These are phyloP conservation scores for Spea bombifrons DNA, from an alignment of 2,113 vertebrate genomes.

Conservation along the genomic window DNA sequence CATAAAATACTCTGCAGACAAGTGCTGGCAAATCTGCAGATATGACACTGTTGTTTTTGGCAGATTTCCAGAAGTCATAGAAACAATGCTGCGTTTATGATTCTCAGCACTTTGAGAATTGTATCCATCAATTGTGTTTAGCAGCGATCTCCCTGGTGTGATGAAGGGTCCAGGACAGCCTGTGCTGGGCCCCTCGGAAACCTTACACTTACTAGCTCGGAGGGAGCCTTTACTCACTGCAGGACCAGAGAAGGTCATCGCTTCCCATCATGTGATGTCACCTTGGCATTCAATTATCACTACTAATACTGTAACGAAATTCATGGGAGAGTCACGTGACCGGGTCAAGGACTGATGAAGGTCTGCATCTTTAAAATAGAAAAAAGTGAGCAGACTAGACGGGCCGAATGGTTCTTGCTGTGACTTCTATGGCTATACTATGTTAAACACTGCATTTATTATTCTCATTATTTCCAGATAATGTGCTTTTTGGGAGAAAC, in stretches of 20 bases:
- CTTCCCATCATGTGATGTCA: no score
- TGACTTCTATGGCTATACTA: no score
- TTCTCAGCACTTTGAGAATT: neutral
- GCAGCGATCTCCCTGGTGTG: neutral
- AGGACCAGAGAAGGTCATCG: neutral
- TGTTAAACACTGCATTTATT: no score
- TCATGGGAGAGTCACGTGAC: no score
- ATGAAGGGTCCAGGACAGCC: neutral
- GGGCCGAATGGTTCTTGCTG: no score
- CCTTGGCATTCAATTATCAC: no score
- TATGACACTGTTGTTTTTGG: constrained; percentile 1
- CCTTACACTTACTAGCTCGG: neutral
- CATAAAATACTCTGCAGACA: neutral
- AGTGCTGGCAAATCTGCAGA: neutral
- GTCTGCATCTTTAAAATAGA: no score
- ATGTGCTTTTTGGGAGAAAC: no score
- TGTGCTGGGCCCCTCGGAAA: neutral
- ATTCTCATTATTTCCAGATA: no score
- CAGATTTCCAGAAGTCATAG: neutral
- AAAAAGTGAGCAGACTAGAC: no score
- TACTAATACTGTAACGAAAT: no score
- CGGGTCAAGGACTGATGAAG: no score
- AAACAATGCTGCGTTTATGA: neutral
- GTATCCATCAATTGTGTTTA: neutral
- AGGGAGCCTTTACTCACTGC: neutral